Evolutionary conservation across 2,888 invertebrate species (phyloP).

Genomic region (Nomada lathburiana): DNA sequence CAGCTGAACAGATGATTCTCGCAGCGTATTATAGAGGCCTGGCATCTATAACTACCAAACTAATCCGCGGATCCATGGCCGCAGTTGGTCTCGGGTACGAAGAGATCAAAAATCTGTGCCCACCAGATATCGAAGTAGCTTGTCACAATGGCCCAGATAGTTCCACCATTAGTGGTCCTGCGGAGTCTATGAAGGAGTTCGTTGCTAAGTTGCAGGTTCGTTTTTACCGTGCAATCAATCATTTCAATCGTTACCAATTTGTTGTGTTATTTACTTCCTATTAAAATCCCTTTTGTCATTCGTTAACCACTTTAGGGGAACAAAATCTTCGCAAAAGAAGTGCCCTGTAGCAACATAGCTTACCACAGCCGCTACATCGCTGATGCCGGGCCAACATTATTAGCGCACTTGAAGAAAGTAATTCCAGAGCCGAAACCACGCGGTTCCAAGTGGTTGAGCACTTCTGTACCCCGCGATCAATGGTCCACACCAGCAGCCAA

Average conservation of each 20-base stretch:
- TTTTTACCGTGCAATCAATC: background rate
- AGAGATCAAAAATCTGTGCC: slow-evolving; percentile 88
- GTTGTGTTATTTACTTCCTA: background rate
- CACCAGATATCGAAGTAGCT: slow-evolving; percentile 92
- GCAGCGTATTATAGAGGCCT: slow-evolving; percentile 78
- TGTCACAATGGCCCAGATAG: slow-evolving; percentile 95
- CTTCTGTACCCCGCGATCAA: slow-evolving; percentile 90
- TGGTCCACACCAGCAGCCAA: slow-evolving; percentile 89
- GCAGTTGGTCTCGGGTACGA: slow-evolving; percentile 90
- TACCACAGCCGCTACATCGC: slow-evolving; percentile 95
- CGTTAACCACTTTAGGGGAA: slow-evolving; percentile 85
- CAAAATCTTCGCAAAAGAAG: slow-evolving; percentile 92
- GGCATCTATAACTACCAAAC: slow-evolving; percentile 76
- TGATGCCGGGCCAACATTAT: slow-evolving; percentile 89
- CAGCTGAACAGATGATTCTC: slow-evolving; percentile 84
- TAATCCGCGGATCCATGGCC: slow-evolving; percentile 93
- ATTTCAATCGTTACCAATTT: too few species aligned
- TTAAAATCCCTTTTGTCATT: background rate
- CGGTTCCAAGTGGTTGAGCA: slow-evolving; percentile 93
- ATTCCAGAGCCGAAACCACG: slow-evolving; percentile 89
- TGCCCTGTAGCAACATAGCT: slow-evolving; percentile 94
- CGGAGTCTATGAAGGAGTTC: slow-evolving; percentile 88
- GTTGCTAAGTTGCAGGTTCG: slow-evolving; percentile 86
- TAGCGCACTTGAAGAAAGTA: slow-evolving; percentile 87
- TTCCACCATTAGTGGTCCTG: slow-evolving; percentile 95